Conservation (phyloP, 2,888 invertebrate genomes). For the Serrognathus titanus region DNA sequence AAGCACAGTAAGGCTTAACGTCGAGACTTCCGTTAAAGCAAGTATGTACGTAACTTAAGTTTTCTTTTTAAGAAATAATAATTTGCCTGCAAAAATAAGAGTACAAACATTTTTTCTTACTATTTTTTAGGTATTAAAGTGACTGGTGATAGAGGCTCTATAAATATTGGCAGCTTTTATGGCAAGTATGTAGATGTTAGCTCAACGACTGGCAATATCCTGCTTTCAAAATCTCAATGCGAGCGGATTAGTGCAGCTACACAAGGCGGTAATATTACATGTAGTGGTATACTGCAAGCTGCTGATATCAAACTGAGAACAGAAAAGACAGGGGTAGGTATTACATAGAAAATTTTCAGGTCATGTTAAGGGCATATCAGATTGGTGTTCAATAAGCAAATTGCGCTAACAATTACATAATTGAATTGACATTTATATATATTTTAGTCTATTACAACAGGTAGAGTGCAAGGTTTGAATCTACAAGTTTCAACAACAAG, state of each 20-base stretch:
- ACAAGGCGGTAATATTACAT: conserved; percentile 32
- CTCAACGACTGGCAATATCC: conserved; percentile 29
- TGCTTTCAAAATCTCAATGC: conserved; percentile 21
- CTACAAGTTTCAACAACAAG: conserved; percentile 30
- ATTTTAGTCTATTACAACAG: conserved; percentile 36
- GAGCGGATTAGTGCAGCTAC: conserved; percentile 20
- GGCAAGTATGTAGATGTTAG: conserved; percentile 33
- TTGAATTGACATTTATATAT: no score
- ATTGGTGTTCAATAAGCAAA: no score
- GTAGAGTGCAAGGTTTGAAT: conserved; percentile 36
- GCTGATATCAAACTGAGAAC: conserved; percentile 29
- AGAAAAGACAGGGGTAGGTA: conserved; percentile 29
- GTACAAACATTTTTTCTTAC: conserved; percentile 11
- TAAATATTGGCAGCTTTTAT: conserved; percentile 37
- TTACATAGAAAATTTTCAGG: no score
- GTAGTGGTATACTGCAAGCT: conserved; percentile 37
- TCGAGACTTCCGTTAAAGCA: conserved; percentile 43
- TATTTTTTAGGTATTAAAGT: conserved; percentile 38
- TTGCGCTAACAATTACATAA: no score
- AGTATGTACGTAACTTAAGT: conserved; percentile 29
- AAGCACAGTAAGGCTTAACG: conserved; percentile 27
- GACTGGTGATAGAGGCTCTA: conserved; percentile 30
- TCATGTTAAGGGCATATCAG: no score
- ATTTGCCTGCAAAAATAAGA: not conserved
- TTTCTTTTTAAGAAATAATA: no score